A percentile compares a stretch with the other conserved stretches of the same genome.
phyloP scores from a whole-genome alignment of 2,797 vertebrate species.

The Rousettus madagascariensis region DNA sequence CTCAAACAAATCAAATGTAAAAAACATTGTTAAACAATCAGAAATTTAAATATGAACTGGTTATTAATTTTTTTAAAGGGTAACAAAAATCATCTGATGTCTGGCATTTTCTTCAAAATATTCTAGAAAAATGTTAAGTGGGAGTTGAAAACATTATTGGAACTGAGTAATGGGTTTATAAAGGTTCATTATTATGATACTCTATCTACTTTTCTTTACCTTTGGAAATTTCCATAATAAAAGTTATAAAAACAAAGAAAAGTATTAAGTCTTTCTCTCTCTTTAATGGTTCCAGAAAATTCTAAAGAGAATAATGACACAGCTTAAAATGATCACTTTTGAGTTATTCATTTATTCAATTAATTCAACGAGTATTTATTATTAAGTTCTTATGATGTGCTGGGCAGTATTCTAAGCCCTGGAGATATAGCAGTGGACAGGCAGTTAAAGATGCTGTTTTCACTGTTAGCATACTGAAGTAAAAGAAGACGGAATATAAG shows the following conservation, averaged over 20 bases:
- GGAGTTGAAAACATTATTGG: neutral
- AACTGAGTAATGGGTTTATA: neutral
- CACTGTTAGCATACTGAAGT: neutral
- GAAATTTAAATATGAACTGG: neutral
- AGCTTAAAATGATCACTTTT: neutral
- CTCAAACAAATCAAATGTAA: neutral
- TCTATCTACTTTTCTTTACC: neutral
- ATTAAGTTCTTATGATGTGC: neutral
- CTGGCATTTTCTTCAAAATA: neutral
- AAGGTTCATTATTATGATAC: neutral
- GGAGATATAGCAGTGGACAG: neutral
- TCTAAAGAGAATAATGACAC: neutral
- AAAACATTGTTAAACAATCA: neutral
- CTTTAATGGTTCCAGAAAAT: slow-evolving; percentile 13
- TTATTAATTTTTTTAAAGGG: neutral
- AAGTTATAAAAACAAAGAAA: neutral
- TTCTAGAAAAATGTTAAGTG: neutral
- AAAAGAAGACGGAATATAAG: neutral
- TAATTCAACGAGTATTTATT: slow-evolving; percentile 26
- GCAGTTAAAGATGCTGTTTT: neutral
- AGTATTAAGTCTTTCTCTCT: neutral
- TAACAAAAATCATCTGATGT: neutral
- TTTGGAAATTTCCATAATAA: slow-evolving; percentile 16
- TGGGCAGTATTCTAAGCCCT: neutral
- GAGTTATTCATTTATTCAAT: neutral